These are phyloP conservation scores for Spodoptera exigua DNA, from an alignment of 2,888 invertebrate genomes.

Conservation along the genomic window DNA sequence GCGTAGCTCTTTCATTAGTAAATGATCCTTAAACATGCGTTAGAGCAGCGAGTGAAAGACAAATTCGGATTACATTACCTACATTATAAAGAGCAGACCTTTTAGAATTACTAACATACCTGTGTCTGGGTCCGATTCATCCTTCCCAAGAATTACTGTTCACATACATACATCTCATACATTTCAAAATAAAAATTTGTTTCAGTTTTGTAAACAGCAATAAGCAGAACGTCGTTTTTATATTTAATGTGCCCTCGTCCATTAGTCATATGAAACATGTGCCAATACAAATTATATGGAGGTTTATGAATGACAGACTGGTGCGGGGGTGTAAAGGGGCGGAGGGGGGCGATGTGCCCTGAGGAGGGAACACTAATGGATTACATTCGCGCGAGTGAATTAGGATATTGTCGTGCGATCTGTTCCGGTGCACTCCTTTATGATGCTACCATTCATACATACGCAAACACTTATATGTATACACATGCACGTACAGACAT, in stretches of 20 bases:
- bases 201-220: constrained; percentile 71
- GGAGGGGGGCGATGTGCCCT: constrained; percentile 52
- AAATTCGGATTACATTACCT: constrained; percentile 26
- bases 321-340: constrained; percentile 58
- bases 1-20: constrained; percentile 27
- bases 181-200: constrained; percentile 54
- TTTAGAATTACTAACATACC: constrained; percentile 23
- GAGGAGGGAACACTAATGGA: constrained; percentile 84
- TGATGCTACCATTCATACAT: constrained; percentile 71
- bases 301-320: constrained; percentile 88
- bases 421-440: constrained; percentile 87
- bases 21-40: constrained; percentile 18
- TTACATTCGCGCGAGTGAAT: constrained; percentile 89
- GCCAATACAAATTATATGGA: constrained; percentile 89
- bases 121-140: constrained; percentile 27
- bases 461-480: constrained; percentile 61
- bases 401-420: constrained; percentile 89
- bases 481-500: constrained; percentile 55
- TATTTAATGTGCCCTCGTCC: constrained; percentile 83
- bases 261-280: constrained; percentile 89
- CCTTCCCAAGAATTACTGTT: constrained; percentile 34
- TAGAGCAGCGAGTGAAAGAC: constrained; percentile 17
- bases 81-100: constrained; percentile 23
- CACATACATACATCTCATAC: constrained; percentile 39
- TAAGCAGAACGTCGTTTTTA: constrained; percentile 76